phyloP scores from a whole-genome alignment of 2,113 vertebrate genomes.

The chimpanzee (Pan troglodytes) region NHGRI_mPanTro3-v2.1_pri NC_072419.2:44754001-44754500 shows the following conservation, averaged over 20 bases:
- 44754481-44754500: not conserved
- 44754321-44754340: no score
- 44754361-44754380: no score
- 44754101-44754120: not conserved
- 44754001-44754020: slow-evolving; percentile 14
- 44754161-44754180: not conserved
- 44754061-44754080: not conserved
- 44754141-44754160: slow-evolving; percentile 3
- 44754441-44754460: slow-evolving; percentile 23
- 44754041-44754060: not conserved
- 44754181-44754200: not conserved
- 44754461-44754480: not conserved
- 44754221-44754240: slow-evolving; percentile 8
- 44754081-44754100: slow-evolving; percentile 25
- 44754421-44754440: no score
- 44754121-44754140: not conserved
- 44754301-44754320: no score
- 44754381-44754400: no score
- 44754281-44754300: no score
- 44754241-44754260: not conserved
- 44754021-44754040: slow-evolving; percentile 40
- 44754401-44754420: no score
- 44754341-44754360: no score
- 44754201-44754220: not conserved
- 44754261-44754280: no score